A percentile compares a stretch with the other conserved stretches of the same genome.
These are phyloP conservation scores for Pachyseris speciosa DNA, from an alignment of 64 coral and sea anemone genomes.

Conservation along the genomic window DNA sequence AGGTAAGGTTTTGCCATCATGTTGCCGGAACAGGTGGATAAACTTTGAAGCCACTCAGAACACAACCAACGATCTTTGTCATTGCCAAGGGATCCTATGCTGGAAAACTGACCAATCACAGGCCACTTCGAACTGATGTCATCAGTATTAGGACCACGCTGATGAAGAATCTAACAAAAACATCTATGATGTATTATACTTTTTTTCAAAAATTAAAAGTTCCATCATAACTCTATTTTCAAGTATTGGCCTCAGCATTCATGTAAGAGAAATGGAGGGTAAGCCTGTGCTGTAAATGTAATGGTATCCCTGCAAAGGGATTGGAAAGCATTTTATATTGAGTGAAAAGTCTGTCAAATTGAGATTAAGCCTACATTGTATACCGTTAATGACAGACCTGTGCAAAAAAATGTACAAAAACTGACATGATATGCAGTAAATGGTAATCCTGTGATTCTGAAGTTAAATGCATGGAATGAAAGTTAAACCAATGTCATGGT, in stretches of 20 bases:
- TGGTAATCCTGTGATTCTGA: too few relatives aligned
- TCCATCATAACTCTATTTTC: too few relatives aligned
- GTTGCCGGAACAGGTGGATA: conserved; percentile 59
- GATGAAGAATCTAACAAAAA: conserved; percentile 71
- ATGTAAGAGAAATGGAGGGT: too few relatives aligned
- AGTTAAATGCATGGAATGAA: too few relatives aligned
- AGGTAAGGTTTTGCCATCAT: conserved; percentile 69
- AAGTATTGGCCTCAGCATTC: too few relatives aligned
- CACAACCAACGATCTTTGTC: conserved; percentile 95
- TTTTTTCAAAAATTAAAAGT: too few relatives aligned
- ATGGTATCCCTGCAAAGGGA: background rate
- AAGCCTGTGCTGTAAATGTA: background rate
- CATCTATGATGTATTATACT: background rate
- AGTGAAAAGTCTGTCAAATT: too few relatives aligned
- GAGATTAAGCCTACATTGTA: too few relatives aligned
- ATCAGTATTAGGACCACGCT: conserved; percentile 63
- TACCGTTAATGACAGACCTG: too few relatives aligned
- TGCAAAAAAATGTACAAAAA: too few relatives aligned
- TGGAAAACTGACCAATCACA: conserved; percentile 98
- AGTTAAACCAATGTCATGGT: background rate
- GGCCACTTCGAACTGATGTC: conserved; percentile 83
- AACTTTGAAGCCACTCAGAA: conserved; percentile 92
- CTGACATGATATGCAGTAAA: too few relatives aligned
- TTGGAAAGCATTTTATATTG: background rate
- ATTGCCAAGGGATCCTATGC: conserved; percentile 95